Evolutionary conservation across 1,140 invertebrate genomes (phyloP).

Genomic region (Heterodera carotae): DNA sequence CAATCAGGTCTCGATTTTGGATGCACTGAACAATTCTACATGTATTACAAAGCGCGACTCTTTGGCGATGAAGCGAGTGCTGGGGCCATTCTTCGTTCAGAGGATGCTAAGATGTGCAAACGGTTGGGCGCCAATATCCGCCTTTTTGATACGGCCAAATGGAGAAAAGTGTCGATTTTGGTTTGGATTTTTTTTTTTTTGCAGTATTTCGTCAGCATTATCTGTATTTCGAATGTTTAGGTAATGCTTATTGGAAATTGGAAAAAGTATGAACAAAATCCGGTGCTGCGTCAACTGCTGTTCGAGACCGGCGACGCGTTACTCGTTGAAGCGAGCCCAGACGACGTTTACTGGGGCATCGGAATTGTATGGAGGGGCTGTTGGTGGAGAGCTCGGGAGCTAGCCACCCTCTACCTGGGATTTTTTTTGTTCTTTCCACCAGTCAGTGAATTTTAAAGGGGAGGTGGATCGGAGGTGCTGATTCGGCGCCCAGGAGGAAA

Average conservation of each 20-base stretch:
- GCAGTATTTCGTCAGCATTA: not conserved
- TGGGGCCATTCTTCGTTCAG: conserved; percentile 21
- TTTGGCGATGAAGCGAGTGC: conserved; percentile 34
- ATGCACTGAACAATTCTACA: conserved; percentile 45
- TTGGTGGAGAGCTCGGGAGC: no score
- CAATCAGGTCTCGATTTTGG: conserved; percentile 26
- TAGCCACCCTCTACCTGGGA: no score
- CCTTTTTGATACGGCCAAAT: conserved; percentile 24
- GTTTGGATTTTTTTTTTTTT: not conserved
- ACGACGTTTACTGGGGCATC: conserved; percentile 34
- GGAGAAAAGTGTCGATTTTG: conserved; percentile 32
- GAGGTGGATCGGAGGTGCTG: no score
- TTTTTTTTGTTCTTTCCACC: not conserved
- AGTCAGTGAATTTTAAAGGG: not conserved
- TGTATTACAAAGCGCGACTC: conserved; percentile 31
- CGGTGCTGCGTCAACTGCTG: conserved; percentile 25
- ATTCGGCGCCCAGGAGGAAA: no score
- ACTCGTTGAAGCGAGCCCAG: conserved; percentile 36
- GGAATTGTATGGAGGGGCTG: no score
- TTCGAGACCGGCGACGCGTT: conserved; percentile 34
- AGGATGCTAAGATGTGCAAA: conserved; percentile 39
- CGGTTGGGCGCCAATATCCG: conserved; percentile 25
- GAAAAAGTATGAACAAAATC: conserved; percentile 36
- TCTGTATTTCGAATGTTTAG: conserved; percentile 2
- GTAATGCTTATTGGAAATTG: conserved; percentile 34